Evolutionary conservation across 2,888 invertebrate genomes (phyloP).

Genomic region (Harpagoxenus sublaevis): DNA sequence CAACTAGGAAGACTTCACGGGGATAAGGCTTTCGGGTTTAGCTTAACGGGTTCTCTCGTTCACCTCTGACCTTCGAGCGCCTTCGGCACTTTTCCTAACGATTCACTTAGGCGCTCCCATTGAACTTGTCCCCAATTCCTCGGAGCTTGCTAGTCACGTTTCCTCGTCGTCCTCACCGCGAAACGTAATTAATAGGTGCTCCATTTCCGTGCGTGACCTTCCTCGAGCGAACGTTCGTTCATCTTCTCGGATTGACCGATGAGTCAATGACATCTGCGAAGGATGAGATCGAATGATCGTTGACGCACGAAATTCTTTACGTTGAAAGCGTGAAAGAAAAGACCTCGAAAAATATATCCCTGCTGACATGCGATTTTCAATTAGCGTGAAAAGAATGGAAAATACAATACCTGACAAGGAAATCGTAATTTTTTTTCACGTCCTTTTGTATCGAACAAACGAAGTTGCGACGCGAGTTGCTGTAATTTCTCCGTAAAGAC

Average conservation of each 20-base stretch:
- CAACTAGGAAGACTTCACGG: conserved; percentile 4
- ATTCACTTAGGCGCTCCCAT: conserved; percentile 60
- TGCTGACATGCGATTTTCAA: background rate
- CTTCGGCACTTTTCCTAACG: conserved; percentile 58
- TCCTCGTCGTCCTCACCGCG: conserved; percentile 19
- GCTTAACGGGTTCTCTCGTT: conserved; percentile 71
- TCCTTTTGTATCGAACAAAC: background rate
- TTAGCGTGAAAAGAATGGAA: background rate
- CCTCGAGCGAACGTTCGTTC: conserved; percentile 48
- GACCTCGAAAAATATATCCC: background rate
- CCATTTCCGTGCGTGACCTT: conserved; percentile 60
- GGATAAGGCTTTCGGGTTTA: conserved; percentile 26
- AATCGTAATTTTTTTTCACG: background rate
- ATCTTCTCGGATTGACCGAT: background rate
- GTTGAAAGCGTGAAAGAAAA: background rate
- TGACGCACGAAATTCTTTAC: background rate
- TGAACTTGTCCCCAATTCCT: conserved; percentile 76
- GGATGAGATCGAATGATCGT: background rate
- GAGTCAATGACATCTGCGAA: conserved; percentile 39
- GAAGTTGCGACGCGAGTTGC: background rate
- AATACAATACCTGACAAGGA: background rate
- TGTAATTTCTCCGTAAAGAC: conserved; percentile 8
- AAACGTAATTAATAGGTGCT: conserved; percentile 60
- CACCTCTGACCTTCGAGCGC: conserved; percentile 72
- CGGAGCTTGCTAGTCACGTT: conserved; percentile 61